Conservation (phyloP, 2,888 invertebrate genomes). For the Drosophila ustulata region DNA sequence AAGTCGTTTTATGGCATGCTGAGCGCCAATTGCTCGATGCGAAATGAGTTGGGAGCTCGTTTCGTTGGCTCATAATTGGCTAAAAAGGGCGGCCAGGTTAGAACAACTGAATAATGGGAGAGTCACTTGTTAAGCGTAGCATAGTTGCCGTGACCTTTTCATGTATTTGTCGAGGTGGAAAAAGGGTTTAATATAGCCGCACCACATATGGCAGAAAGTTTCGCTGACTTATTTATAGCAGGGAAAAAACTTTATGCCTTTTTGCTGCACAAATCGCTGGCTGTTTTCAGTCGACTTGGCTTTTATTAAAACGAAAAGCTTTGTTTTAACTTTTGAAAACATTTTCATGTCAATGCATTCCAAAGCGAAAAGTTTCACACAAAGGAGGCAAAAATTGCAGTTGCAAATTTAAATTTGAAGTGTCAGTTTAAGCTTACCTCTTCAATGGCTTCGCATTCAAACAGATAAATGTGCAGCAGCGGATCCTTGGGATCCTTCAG, state of each 20-base stretch:
- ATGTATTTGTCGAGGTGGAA: background rate
- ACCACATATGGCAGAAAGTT: constrained; percentile 17
- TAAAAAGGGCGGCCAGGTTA: constrained; percentile 1
- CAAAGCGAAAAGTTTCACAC: constrained; percentile 29
- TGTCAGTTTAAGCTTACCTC: constrained; percentile 88
- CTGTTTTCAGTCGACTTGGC: constrained; percentile 23
- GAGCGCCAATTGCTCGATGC: constrained; percentile 23
- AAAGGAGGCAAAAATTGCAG: constrained; percentile 27
- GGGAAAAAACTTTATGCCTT: constrained; percentile 26
- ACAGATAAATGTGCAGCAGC: constrained; percentile 91
- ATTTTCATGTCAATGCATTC: constrained; percentile 60
- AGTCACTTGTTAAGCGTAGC: background rate
- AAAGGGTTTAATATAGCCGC: background rate
- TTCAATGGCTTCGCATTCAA: constrained; percentile 88
- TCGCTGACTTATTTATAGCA: constrained; percentile 3
- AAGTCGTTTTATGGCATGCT: constrained; percentile 62
- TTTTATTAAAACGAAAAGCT: constrained; percentile 27
- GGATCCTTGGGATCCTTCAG: constrained; percentile 90
- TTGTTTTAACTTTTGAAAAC: constrained; percentile 58
- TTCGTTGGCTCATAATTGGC: constrained; percentile 1
- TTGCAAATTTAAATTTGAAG: constrained; percentile 6
- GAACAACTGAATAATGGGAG: background rate
- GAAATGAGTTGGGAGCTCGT: constrained; percentile 16
- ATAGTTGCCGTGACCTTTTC: background rate
- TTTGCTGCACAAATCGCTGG: constrained; percentile 16